Base-by-base conservation (phyloP, 2,797 vertebrate genomes). In the Sebastes aleutianus region DNA sequence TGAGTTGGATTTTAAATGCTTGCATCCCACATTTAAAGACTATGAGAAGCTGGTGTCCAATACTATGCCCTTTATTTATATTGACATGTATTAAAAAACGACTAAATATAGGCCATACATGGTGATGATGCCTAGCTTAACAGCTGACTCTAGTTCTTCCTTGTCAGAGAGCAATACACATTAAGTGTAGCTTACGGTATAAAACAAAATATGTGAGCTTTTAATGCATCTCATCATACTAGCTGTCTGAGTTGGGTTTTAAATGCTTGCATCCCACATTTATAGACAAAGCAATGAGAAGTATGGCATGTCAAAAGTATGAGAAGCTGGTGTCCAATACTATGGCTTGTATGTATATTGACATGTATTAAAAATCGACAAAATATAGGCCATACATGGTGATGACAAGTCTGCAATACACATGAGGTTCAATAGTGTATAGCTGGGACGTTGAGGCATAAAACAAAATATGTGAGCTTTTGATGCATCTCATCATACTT, bases 101-200 rank as follows among this genome's bases (percentile, higher is more conserved):
- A 79, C n/a, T 5, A 65, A 43, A 43, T 43, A 86, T 58, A 85
- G 83, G 87, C 92, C 82, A 88, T 31, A 73, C 72, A 76, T 63
- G 39, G 47, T 86, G 81, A 91, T 88, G 91, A 85, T 29, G 31
- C 78, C 73, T 91, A 93, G 92, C 93, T 81, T 63, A 4, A 34
- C 39, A 43, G 39, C 39, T 13, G 6, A 14, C 58, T 8, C 3
- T 1, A 20, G 6, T 3, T 36, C 43, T 57, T 71, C 26, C 58
- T 61, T 3, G 3, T 26, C 27, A 4, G n/a, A 43, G 39, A 6
- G 6, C 2, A 47, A 20, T 13, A 54, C 70, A 76, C 66, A 78
- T 0, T 1, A 31, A 3, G 18, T 31, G 64, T 14, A 24, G 66
- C 92, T 81, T 63, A 5, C 50, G 63, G 36, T 47, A 65, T 34